Conservation (phyloP, 64 coral and sea anemone genomes). For the Stichodactyla mertensii region DNA sequence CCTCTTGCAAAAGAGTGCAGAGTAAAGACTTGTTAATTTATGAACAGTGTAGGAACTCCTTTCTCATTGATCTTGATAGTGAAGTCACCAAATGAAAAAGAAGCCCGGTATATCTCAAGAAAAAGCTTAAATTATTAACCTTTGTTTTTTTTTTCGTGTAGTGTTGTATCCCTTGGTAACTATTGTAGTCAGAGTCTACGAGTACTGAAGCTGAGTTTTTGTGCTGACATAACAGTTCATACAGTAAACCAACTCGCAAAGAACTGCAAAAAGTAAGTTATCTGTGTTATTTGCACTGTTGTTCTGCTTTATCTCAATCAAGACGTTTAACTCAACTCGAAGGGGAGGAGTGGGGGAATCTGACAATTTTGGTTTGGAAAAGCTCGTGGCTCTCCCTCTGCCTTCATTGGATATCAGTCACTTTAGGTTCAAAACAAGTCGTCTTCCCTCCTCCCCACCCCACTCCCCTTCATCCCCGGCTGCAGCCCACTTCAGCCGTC, state of each 20-base stretch:
- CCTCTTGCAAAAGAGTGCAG: no score
- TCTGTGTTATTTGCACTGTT: neutral
- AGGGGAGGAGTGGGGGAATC: no score
- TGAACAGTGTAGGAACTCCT: no score
- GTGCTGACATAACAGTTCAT: constrained; percentile 70
- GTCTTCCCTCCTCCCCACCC: no score
- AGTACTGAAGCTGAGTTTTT: constrained; percentile 92
- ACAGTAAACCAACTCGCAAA: constrained; percentile 75
- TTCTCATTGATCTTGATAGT: no score
- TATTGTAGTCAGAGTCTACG: constrained; percentile 91
- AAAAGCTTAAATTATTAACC: neutral
- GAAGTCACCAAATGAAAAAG: no score
- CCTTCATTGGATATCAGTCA: no score
- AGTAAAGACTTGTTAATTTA: no score
- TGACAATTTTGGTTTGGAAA: no score
- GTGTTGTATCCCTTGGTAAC: constrained; percentile 81
- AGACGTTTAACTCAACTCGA: no score
- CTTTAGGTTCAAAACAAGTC: no score
- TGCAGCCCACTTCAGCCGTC: neutral
- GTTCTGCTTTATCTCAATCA: neutral
- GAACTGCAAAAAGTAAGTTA: constrained; percentile 77
- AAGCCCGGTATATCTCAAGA: neutral
- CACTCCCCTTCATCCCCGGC: neutral
- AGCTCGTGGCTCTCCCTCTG: no score
- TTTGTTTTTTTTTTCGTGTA: constrained; percentile 34